Conservation (phyloP, 1,140 invertebrate genomes). For the Drosophila grimshawi region DNA sequence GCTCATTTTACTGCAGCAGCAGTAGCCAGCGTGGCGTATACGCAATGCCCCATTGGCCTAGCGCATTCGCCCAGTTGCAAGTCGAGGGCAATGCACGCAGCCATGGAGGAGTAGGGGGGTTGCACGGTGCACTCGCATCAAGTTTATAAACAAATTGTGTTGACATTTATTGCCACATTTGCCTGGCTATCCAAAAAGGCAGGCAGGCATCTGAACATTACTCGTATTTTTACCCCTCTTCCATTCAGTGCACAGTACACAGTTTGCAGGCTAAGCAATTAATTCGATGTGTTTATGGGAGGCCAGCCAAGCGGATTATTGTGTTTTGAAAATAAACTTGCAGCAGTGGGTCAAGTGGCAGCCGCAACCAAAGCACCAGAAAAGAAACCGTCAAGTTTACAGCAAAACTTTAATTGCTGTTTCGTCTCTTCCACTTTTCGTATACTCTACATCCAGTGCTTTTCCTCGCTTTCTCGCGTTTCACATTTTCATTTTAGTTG, state of each 20-base stretch:
- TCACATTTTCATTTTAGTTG: conserved; percentile 1
- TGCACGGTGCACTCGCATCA: neutral
- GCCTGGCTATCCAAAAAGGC: conserved; percentile 4
- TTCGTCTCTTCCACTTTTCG: conserved; percentile 5
- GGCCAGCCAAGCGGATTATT: conserved; percentile 45
- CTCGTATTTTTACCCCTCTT: conserved; percentile 2
- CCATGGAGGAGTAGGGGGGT: neutral
- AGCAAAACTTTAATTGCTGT: conserved; percentile 34
- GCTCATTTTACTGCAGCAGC: conserved; percentile 23
- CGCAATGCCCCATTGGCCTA: conserved; percentile 57
- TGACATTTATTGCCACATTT: conserved; percentile 55
- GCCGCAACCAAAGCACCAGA: neutral
- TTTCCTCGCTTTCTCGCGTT: neutral
- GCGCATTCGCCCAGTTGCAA: conserved; percentile 54
- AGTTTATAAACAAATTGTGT: conserved; percentile 35
- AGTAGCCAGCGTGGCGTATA: conserved; percentile 34
- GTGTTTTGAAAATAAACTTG: conserved; percentile 45
- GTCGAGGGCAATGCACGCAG: conserved; percentile 39
- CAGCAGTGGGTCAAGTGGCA: conserved; percentile 29
- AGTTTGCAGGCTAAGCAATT: conserved; percentile 34
- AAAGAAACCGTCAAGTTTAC: conserved; percentile 14
- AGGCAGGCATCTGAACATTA: conserved; percentile 1
- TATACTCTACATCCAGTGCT: conserved; percentile 6
- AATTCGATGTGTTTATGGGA: conserved; percentile 51
- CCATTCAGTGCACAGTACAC: neutral